A percentile compares a stretch with the other conserved stretches of the same genome.
Conservation (phyloP, 2,113 vertebrate species). For the Nibea coibor region DNA sequence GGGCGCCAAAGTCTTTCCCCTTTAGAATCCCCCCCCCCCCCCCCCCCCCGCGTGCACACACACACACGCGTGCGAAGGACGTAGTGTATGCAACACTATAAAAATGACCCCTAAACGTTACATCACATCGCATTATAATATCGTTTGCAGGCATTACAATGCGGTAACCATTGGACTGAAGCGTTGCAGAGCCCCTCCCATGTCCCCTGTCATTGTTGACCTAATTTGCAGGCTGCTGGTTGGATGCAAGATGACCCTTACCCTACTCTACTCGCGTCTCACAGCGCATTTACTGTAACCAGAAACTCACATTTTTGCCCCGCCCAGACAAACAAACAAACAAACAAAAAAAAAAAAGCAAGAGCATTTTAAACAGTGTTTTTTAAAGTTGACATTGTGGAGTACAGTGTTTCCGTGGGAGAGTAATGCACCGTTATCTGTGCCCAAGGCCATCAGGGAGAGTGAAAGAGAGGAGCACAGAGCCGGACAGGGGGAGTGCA, state of each 20-base stretch:
- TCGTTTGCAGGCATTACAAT: not conserved
- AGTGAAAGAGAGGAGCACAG: constrained; percentile 5
- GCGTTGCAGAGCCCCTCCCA: not conserved
- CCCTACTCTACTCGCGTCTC: not conserved
- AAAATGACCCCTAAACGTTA: not conserved
- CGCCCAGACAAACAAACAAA: not conserved
- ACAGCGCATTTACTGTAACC: not conserved
- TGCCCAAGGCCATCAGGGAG: constrained; percentile 17
- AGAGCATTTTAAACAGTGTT: not conserved
- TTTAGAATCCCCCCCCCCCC: not conserved
- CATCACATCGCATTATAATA: not conserved
- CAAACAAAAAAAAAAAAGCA: not conserved
- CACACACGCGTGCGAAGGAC: not conserved
- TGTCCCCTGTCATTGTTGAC: constrained; percentile 26
- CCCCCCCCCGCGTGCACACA: not conserved
- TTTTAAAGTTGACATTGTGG: constrained; percentile 12
- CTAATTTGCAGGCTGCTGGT: constrained; percentile 26
- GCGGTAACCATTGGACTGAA: not conserved
- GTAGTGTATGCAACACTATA: no score
- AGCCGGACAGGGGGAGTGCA: constrained; percentile 29
- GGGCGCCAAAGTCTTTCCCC: constrained; percentile 21
- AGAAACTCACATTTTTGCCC: not conserved
- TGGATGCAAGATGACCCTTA: constrained; percentile 12
- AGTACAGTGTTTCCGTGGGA: constrained; percentile 15
- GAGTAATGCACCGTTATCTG: constrained; percentile 5